These are phyloP conservation scores for Cyclura pinguis DNA, from an alignment of 2,797 vertebrate species.

Conservation along the genomic window DNA sequence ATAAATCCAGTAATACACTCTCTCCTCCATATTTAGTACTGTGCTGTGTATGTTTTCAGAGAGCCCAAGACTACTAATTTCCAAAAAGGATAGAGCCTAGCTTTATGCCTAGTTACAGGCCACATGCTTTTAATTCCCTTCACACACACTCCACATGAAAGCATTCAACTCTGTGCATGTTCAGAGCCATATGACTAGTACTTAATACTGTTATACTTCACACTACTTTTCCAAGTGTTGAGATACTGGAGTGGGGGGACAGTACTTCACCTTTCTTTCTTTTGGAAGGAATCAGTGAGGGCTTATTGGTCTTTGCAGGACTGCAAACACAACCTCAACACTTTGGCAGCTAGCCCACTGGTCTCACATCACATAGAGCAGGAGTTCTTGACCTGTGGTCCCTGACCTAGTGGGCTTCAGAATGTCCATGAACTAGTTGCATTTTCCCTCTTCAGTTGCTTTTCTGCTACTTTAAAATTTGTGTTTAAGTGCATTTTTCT, in stretches of 20 bases:
- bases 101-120: not conserved
- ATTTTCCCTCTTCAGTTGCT: not conserved
- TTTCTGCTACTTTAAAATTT: no score
- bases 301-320: not conserved
- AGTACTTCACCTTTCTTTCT: not conserved
- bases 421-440: no score
- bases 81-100: not conserved
- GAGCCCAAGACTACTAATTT: not conserved
- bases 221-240: no score
- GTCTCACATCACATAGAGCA: not conserved
- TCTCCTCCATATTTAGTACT: not conserved
- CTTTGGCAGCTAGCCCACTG: no score
- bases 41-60: not conserved
- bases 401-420: no score
- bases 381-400: no score
- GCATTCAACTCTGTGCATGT: not conserved
- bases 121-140: not conserved
- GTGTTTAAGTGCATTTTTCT: no score
- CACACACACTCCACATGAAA: not conserved
- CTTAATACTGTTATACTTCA: not conserved
- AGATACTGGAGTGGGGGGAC: not conserved
- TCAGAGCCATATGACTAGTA: no score
- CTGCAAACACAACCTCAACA: not conserved
- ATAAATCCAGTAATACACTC: no score
- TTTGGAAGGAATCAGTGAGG: not conserved